A percentile compares a stretch with the other conserved stretches of the same genome.
phyloP scores from a whole-genome alignment of 2,113 vertebrate genomes.

The Misgurnus anguillicaudatus region DNA sequence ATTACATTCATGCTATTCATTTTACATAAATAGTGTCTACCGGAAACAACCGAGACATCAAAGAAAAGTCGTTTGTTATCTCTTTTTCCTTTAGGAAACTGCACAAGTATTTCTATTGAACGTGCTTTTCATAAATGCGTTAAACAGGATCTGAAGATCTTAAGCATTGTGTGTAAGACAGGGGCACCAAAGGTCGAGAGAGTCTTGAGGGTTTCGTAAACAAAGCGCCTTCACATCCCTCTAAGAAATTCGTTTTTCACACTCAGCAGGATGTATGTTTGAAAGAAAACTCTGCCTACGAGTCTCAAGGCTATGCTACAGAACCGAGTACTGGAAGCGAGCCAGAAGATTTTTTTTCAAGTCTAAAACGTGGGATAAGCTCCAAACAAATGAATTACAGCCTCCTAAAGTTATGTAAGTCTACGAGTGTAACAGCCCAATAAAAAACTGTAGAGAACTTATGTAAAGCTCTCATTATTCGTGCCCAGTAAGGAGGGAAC shows the following conservation, averaged over 20 bases:
- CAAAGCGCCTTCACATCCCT: constrained; percentile 7
- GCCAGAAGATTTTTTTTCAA: constrained; percentile 64
- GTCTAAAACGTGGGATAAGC: constrained; percentile 63
- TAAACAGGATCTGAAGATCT: constrained; percentile 26
- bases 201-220: constrained; percentile 7
- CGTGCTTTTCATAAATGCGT: constrained; percentile 20
- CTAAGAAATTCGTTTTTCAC: constrained; percentile 44
- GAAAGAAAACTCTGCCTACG: constrained; percentile 15
- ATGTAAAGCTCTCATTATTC: constrained; percentile 58
- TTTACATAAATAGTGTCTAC: not conserved
- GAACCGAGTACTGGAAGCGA: constrained; percentile 52
- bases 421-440: constrained; percentile 56
- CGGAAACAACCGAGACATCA: not conserved
- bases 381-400: constrained; percentile 65
- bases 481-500: constrained; percentile 56
- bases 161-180: constrained; percentile 28
- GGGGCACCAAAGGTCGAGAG: not conserved
- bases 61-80: not conserved
- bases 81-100: not conserved
- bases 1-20: not conserved
- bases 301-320: constrained; percentile 48
- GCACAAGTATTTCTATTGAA: constrained; percentile 21
- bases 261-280: constrained; percentile 40
- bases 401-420: constrained; percentile 67
- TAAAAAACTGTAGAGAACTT: constrained; percentile 44